These are phyloP conservation scores for Uria lomvia DNA, from an alignment of 2,113 vertebrate species.

Conservation along the genomic window DNA sequence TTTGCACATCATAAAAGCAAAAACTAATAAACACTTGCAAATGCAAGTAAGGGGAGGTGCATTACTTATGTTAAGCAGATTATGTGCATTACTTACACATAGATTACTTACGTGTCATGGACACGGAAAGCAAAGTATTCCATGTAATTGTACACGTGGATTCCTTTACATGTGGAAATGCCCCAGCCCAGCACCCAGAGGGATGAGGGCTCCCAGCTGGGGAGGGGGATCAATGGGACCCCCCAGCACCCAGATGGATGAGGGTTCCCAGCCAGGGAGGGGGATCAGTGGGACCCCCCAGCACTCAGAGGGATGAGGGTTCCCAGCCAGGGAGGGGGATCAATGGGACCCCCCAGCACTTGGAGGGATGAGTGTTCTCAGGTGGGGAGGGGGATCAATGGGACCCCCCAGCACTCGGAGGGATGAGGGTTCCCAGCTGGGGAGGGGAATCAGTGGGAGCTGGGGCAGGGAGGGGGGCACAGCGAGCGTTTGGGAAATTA, in stretches of 20 bases:
- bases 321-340: neutral
- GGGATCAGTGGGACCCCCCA: too few relatives aligned
- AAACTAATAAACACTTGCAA: neutral
- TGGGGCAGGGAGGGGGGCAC: neutral
- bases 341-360: too few relatives aligned
- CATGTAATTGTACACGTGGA: accelerated
- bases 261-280: too few relatives aligned
- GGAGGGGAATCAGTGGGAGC: neutral
- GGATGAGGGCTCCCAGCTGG: too few relatives aligned
- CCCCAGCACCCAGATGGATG: too few relatives aligned
- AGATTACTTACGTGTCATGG: neutral
- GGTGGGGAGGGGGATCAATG: neutral
- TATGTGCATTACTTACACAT: neutral
- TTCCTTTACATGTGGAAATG: accelerated
- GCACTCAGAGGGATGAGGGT: neutral
- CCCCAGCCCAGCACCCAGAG: neutral
- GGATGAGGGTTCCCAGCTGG: neutral
- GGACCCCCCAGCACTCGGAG: neutral
- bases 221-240: too few relatives aligned
- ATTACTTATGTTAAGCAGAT: neutral
- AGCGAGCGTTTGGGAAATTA: accelerated
- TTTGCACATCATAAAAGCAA: neutral
- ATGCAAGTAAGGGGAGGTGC: neutral
- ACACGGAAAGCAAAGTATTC: neutral
- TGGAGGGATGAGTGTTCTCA: neutral